Evolutionary conservation across 2,113 vertebrate species (phyloP).

Genomic region (Bubalus kerabau): DNA sequence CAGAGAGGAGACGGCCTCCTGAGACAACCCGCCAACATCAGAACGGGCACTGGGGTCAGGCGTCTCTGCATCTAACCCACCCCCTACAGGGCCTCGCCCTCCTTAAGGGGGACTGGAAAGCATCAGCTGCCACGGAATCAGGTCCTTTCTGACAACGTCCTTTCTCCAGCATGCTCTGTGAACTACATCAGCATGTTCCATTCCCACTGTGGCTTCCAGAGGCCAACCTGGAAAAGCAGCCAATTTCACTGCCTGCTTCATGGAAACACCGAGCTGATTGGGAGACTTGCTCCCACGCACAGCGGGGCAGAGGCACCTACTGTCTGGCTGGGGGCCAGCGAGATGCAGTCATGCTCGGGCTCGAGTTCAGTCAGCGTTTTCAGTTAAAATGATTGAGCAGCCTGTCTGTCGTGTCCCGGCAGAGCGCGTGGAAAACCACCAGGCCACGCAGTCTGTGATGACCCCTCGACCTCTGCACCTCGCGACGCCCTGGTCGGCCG

Average conservation of each 20-base stretch:
- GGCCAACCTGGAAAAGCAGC: not conserved
- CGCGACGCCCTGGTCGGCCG: fast-evolving
- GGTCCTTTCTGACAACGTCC: fast-evolving
- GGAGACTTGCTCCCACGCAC: fast-evolving
- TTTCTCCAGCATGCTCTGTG: fast-evolving
- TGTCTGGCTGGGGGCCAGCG: fast-evolving
- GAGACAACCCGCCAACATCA: fast-evolving
- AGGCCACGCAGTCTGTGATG: fast-evolving
- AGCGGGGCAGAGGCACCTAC: fast-evolving
- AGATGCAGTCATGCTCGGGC: fast-evolving
- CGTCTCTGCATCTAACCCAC: fast-evolving
- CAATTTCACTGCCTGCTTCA: fast-evolving
- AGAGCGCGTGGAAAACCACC: fast-evolving
- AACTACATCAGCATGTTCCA: fast-evolving
- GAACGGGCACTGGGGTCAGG: fast-evolving
- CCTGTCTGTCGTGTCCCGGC: fast-evolving
- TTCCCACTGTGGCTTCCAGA: not conserved
- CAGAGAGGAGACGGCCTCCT: fast-evolving
- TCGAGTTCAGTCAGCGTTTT: fast-evolving
- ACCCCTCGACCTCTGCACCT: fast-evolving
- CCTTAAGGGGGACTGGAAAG: fast-evolving
- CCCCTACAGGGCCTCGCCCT: fast-evolving
- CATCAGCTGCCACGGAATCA: fast-evolving
- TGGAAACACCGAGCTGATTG: fast-evolving
- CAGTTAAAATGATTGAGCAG: fast-evolving